Evolutionary conservation across 30 jellyfish, hydroid and myxozoan species (phyloP).

Genomic region (Rhopilema esculentum): DNA sequence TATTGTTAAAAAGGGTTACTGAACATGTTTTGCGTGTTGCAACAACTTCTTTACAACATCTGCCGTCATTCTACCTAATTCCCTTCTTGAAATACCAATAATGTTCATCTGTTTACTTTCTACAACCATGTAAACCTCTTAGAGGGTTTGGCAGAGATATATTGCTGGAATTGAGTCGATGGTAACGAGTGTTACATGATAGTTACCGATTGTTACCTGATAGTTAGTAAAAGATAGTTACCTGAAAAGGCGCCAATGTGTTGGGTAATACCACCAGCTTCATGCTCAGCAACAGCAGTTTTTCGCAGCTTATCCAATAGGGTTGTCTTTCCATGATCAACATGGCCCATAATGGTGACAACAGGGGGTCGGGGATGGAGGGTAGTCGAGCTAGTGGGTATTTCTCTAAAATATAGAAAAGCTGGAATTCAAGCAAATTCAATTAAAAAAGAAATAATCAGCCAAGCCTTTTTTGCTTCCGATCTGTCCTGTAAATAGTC

Average conservation of each 20-base stretch:
- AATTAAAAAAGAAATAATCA: no score
- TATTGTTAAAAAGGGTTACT: no score
- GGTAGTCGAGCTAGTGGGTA: background rate
- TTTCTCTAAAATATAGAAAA: background rate
- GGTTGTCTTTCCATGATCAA: conserved; percentile 99
- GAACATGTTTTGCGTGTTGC: no score
- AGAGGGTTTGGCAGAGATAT: no score
- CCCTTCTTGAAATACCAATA: background rate
- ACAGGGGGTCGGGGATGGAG: conserved; percentile 89
- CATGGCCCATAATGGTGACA: conserved; percentile 99
- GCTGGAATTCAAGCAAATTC: background rate
- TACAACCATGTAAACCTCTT: no score
- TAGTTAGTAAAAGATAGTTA: no score
- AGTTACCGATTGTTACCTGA: no score
- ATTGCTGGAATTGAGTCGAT: no score
- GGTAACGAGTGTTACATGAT: no score
- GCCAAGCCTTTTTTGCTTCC: no score
- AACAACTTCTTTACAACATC: no score
- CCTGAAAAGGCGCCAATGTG: conserved; percentile 99
- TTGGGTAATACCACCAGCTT: conserved; percentile 99
- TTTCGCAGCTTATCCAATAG: conserved; percentile 87
- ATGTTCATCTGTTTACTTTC: background rate
- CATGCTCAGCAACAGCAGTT: conserved; percentile 93
- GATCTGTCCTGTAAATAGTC: no score
- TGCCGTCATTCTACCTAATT: background rate